Percentiles rank a stretch among this genome's conserved stretches.
phyloP scores from a whole-genome alignment of 2,113 vertebrate genomes.

The Rostratula benghalensis region DNA sequence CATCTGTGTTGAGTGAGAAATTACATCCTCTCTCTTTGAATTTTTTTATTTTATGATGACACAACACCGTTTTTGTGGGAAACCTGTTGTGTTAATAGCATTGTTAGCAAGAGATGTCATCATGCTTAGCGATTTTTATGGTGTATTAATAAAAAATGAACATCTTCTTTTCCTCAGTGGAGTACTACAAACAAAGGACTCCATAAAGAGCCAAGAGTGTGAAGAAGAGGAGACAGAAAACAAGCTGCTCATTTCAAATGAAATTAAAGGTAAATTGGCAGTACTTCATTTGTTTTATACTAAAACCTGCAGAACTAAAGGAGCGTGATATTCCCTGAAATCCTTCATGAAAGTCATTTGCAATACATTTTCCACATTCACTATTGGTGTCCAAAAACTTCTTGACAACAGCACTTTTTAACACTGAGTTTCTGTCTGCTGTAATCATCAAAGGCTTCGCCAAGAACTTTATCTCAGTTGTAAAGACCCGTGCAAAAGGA shows the following conservation, averaged over 20 bases:
- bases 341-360: neutral
- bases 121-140: neutral
- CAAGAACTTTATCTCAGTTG: neutral
- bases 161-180: constrained; percentile 69
- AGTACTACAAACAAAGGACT: constrained; percentile 73
- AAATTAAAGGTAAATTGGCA: constrained; percentile 79
- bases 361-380: neutral
- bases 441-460: neutral
- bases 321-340: neutral
- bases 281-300: neutral
- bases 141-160: constrained; percentile 40
- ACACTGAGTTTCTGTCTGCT: neutral
- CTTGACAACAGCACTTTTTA: neutral
- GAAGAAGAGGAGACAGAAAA: constrained; percentile 74
- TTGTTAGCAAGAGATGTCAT: neutral
- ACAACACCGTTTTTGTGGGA: neutral
- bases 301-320: neutral
- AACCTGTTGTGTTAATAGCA: neutral
- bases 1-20: neutral
- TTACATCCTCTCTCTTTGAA: neutral
- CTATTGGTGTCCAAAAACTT: neutral
- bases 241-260: constrained; percentile 69
- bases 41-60: neutral
- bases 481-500: neutral
- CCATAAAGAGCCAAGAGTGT: constrained; percentile 56